Conservation (phyloP, 1,140 invertebrate species). For the Brachionus rubens region DNA sequence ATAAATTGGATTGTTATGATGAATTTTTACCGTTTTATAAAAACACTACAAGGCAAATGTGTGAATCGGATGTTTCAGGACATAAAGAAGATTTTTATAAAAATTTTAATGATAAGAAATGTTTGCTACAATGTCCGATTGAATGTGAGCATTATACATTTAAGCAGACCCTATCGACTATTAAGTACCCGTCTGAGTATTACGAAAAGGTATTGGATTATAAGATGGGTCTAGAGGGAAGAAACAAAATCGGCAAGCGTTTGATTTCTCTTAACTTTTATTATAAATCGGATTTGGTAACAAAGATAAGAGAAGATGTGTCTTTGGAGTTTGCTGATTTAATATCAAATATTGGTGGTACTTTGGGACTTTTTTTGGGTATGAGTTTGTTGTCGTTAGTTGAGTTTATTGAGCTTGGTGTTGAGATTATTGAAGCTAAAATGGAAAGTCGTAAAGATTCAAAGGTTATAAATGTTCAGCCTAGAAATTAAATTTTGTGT, state of each 20-base stretch:
- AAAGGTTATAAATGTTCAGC: no score
- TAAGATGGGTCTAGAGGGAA: not conserved
- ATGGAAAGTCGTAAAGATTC: no score
- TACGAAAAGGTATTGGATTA: not conserved
- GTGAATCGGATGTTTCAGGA: not conserved
- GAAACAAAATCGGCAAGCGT: not conserved
- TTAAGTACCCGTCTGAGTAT: not conserved
- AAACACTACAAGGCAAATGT: not conserved
- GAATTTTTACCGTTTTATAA: not conserved
- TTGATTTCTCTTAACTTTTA: not conserved
- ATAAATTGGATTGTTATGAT: conserved; percentile 2
- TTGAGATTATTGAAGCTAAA: not conserved
- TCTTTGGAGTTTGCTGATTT: not conserved
- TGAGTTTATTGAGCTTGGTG: not conserved
- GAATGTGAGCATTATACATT: conserved; percentile 23
- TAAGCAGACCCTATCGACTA: not conserved
- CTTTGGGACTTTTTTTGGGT: conserved; percentile 10
- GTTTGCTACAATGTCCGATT: conserved; percentile 1
- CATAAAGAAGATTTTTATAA: not conserved
- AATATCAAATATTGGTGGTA: conserved; percentile 23
- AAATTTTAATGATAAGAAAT: not conserved
- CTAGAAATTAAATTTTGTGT: no score
- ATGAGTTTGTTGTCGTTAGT: not conserved
- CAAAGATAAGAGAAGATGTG: not conserved
- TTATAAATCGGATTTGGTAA: conserved; percentile 6